phyloP scores from a whole-genome alignment of 2,888 invertebrate genomes.

The Antheraea yamamai region DNA sequence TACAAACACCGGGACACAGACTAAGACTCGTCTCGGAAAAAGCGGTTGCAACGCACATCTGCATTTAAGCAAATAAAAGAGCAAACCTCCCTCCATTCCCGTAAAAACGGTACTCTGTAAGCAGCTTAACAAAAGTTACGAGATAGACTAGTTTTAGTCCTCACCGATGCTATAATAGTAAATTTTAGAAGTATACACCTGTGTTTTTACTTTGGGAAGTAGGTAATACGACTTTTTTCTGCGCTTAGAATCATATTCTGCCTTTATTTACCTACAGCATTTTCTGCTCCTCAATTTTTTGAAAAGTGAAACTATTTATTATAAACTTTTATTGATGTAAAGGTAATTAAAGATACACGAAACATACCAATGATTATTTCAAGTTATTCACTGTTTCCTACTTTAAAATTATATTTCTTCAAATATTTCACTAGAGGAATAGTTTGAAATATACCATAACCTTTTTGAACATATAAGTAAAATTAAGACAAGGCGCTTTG shows the following conservation, averaged over 20 bases:
- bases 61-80: neutral
- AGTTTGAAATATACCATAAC: neutral
- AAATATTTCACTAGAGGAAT: neutral
- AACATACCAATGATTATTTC: neutral
- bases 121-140: conserved; percentile 1
- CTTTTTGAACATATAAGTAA: neutral
- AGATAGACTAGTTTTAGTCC: neutral
- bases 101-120: neutral
- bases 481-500: no score
- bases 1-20: neutral
- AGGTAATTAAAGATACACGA: neutral
- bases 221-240: no score
- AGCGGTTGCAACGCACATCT: neutral
- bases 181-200: neutral
- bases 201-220: no score
- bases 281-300: no score
- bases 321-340: neutral
- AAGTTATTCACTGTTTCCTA: neutral
- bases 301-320: neutral
- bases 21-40: neutral
- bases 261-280: no score
- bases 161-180: neutral
- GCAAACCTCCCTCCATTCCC: neutral
- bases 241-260: no score
- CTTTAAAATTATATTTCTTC: neutral